These are phyloP conservation scores for Cephus pygmeus DNA, from an alignment of 2,888 invertebrate species.

Conservation along the genomic window DNA sequence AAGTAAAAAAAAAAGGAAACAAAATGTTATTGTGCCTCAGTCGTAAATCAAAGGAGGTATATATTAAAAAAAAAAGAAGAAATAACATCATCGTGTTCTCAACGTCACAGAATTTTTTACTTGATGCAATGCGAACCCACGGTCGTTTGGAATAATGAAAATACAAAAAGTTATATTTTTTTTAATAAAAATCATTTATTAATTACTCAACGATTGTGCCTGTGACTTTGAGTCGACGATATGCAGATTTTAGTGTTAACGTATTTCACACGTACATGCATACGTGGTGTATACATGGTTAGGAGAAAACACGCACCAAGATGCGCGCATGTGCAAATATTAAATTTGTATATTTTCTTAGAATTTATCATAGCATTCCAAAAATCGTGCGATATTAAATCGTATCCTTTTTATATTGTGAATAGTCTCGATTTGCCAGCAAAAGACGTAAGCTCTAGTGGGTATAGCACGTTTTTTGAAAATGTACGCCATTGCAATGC, in stretches of 20 bases:
- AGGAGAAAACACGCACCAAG: not conserved
- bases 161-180: not conserved
- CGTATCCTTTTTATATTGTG: not conserved
- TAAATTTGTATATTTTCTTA: not conserved
- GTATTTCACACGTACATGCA: not conserved
- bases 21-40: not conserved
- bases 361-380: not conserved
- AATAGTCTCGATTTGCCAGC: not conserved
- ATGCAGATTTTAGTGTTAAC: not conserved
- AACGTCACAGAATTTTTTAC: not conserved
- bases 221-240: not conserved
- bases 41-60: not conserved
- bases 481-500: constrained; percentile 57
- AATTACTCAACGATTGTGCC: not conserved
- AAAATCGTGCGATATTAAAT: not conserved
- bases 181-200: not conserved
- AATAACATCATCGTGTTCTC: not conserved
- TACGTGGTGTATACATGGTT: not conserved
- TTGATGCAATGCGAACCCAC: not conserved
- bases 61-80: not conserved
- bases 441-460: not conserved
- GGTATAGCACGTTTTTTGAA: constrained; percentile 10
- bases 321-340: not conserved
- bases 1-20: not conserved
- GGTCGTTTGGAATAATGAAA: not conserved